Evolutionary conservation across 2,797 vertebrate species (phyloP), one percentile per base, ranked within the genome.

Genomic region (Rhinichthys osculus): DNA sequence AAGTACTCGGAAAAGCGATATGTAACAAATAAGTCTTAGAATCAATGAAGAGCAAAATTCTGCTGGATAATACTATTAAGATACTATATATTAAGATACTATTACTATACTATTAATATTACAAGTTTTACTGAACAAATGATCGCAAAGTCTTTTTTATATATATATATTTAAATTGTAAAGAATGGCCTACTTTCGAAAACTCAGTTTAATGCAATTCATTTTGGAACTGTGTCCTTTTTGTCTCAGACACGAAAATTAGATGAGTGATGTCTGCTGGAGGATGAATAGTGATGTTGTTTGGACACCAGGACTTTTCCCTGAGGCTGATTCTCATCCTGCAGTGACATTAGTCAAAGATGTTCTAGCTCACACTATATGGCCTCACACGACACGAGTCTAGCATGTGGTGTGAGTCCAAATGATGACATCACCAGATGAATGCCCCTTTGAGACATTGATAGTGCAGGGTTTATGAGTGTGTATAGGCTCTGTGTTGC

Each of bases 351-450:
- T 91, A 92, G 90, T 93, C 91, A 91, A 86, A 90, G 87, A 87
- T 92, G 91, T 93, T 93, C 92, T 91, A 88, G 89, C 89, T 90
- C 90, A 89, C 90, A 91, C 90, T 91, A 90, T 91, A 90, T 71
- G 38, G 84, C 59, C 83, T 87, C 79, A 86, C 86, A 85, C 73
- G 74, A 86, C 86, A 85, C 73, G 74, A 90, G 86, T 69, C 73
- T 52, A 78, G 64, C 59, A 79, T 88, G 76, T 77, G 87, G 84
- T 71, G 67, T 50, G 50, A 67, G 78, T 86, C 83, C 69, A 86
- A 81, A 86, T 79, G 19, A 87, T 88, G 84, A 84, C 89, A 87
- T 89, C 87, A 87, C 47, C 84, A 80, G 84, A 50, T 90, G 88
- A 92, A 90, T 88, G 90, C 88, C 88, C 87, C 88, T 92, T 90